Base-by-base conservation (phyloP, 2,113 vertebrate species). In the Alethe diademata region DNA sequence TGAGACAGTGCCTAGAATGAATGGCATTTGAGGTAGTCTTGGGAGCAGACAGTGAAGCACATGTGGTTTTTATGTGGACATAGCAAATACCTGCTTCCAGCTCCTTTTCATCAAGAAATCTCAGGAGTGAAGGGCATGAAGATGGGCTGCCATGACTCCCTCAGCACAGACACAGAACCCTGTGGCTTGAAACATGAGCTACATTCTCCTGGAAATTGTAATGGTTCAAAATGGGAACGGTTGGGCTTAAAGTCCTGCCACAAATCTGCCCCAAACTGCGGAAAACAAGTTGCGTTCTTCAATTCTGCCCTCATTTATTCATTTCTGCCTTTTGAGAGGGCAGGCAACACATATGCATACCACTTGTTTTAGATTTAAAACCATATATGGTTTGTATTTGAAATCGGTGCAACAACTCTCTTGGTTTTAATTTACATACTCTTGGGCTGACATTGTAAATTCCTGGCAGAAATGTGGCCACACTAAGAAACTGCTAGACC, bases 381-480 rank as follows among this genome's bases (percentile, higher is more conserved):
- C 20, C n/a, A 60, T 72, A 84, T 57, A 87, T 56, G 83, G 90
- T 78, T 94, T 93, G 51, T 67, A 53, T 94, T 95, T 95, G n/a
- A 96, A 97, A 92, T 81, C 86, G 93, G 43, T 80, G 56, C 81
- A 65, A 58, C 82, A 88, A 19, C 62, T 90, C 57, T 92, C 36
- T 57, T 88, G 47, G 76, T 94, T 94, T 57, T 95, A 95, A 94
- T 94, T 96, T 92, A 23, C 45, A 69, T 93, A 35, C 88, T 93
- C 57, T 64, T 40, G 47, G 67, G 93, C 29, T 97, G 84, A 96
- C 78, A 94, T 96, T 97, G 90, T 47, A 95, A 92, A 96, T 97
- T 97, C 79, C 83, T 93, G 84, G 96, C 90, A 97, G 94, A 96
- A 95, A 94, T 94, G 57, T 86, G 95, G 71, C 80, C 92, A 82